A percentile compares a stretch with the other conserved stretches of the same genome.
Evolutionary conservation across 1,140 invertebrate genomes (phyloP).

Genomic region (Chironomus tepperi): DNA sequence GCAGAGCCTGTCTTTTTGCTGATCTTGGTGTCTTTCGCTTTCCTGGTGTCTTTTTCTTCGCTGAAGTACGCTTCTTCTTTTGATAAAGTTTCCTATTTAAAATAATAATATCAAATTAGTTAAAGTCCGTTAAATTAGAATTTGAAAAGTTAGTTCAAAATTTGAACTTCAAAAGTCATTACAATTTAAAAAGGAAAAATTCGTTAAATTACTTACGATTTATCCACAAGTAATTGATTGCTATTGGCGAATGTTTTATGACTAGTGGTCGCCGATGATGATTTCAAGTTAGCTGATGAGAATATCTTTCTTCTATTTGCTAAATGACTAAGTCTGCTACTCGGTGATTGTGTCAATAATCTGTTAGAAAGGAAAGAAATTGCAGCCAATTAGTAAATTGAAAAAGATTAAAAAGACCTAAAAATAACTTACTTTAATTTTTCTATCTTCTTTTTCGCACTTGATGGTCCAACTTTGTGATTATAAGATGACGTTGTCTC

Average conservation of each 20-base stretch:
- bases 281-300: constrained; percentile 42
- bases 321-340: constrained; percentile 53
- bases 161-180: too few species aligned
- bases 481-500: constrained; percentile 53
- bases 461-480: constrained; percentile 42
- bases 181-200: background rate
- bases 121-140: too few species aligned
- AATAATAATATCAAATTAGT: background rate
- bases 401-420: background rate
- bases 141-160: too few species aligned
- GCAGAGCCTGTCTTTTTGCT: constrained; percentile 12
- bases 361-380: constrained; percentile 30
- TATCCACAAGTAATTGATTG: constrained; percentile 37
- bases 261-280: constrained; percentile 29
- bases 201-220: constrained; percentile 30
- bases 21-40: constrained; percentile 35
- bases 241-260: constrained; percentile 33
- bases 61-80: constrained; percentile 16
- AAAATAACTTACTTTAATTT: constrained; percentile 36
- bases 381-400: background rate
- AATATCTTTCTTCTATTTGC: constrained; percentile 51
- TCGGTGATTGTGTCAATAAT: constrained; percentile 49
- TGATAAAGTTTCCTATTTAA: constrained; percentile 2
- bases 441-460: constrained; percentile 45
- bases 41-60: constrained; percentile 29